A percentile compares a stretch with the other conserved stretches of the same genome.
Conservation (phyloP, 2,797 vertebrate species). For the Chelidonichthys spinosus region DNA sequence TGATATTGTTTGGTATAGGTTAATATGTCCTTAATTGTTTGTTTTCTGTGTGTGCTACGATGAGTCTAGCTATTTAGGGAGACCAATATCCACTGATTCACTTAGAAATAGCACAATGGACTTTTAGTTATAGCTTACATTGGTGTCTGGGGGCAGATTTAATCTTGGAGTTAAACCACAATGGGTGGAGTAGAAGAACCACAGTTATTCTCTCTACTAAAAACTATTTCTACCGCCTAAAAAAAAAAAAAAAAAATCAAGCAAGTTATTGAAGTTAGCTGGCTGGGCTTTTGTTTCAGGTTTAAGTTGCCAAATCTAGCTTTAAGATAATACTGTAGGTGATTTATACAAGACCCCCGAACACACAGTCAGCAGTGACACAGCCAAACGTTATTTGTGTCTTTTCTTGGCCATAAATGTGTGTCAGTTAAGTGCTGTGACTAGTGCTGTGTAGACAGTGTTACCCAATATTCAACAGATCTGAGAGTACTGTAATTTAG, state of each 20-base stretch:
- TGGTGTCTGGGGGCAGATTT: constrained; percentile 41
- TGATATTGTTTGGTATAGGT: constrained; percentile 38
- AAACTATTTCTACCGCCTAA: constrained; percentile 1
- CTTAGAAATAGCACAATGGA: constrained; percentile 23
- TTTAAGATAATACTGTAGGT: neutral
- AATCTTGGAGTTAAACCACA: constrained; percentile 39
- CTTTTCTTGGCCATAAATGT: constrained; percentile 1
- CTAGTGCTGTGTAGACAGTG: neutral
- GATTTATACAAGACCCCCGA: neutral
- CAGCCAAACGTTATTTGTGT: neutral
- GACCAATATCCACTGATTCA: constrained; percentile 5
- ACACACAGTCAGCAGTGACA: neutral
- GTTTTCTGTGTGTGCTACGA: constrained; percentile 18
- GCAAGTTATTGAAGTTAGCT: constrained; percentile 15
- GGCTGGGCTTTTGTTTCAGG: neutral
- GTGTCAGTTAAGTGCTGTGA: constrained; percentile 23
- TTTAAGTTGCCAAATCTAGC: constrained; percentile 7
- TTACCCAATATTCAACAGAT: constrained; percentile 37
- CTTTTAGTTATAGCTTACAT: constrained; percentile 15
- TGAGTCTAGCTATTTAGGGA: constrained; percentile 23
- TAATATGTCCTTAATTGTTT: constrained; percentile 39
- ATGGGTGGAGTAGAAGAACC: constrained; percentile 18
- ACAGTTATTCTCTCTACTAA: constrained; percentile 21
- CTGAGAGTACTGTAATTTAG: constrained; percentile 15
- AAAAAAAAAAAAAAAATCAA: constrained; percentile 5